Percentiles rank a stretch among this genome's conserved stretches.
These are phyloP conservation scores for Alviniconcha strummeri DNA, from an alignment of 2,888 invertebrate species.

Conservation along the genomic window DNA sequence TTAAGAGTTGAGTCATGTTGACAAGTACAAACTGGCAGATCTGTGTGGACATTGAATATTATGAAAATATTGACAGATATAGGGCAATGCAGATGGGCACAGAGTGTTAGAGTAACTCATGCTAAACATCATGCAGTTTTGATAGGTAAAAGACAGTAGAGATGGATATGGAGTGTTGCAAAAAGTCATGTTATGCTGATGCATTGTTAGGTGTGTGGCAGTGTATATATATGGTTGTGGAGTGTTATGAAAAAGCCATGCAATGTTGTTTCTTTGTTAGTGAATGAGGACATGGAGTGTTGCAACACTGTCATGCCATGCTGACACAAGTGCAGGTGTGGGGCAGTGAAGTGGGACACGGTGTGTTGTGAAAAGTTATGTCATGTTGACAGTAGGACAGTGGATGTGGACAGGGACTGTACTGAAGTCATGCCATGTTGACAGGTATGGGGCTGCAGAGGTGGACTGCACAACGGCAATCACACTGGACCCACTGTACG, in stretches of 20 bases:
- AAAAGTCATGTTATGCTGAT: no score
- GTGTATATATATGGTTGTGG: neutral
- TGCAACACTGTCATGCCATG: neutral
- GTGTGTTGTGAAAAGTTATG: neutral
- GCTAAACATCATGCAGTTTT: no score
- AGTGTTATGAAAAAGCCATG: neutral
- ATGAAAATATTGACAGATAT: neutral
- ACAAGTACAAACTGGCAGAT: no score
- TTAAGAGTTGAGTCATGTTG: no score
- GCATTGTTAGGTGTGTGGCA: no score
- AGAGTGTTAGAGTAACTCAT: no score
- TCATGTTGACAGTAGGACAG: neutral
- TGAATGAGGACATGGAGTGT: neutral
- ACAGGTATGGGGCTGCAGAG: slow-evolving; percentile 74
- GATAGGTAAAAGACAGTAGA: no score
- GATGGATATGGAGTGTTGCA: no score
- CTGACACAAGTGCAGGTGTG: neutral
- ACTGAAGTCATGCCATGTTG: no score
- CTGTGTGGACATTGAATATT: no score
- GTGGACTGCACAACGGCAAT: slow-evolving; percentile 72
- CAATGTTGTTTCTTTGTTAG: neutral
- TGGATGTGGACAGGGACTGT: no score
- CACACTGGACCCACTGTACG: slow-evolving; percentile 72
- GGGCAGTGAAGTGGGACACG: neutral
- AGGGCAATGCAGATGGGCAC: neutral